Conservation (phyloP, 2,797 vertebrate genomes). For the Artibeus jamaicensis region DNA sequence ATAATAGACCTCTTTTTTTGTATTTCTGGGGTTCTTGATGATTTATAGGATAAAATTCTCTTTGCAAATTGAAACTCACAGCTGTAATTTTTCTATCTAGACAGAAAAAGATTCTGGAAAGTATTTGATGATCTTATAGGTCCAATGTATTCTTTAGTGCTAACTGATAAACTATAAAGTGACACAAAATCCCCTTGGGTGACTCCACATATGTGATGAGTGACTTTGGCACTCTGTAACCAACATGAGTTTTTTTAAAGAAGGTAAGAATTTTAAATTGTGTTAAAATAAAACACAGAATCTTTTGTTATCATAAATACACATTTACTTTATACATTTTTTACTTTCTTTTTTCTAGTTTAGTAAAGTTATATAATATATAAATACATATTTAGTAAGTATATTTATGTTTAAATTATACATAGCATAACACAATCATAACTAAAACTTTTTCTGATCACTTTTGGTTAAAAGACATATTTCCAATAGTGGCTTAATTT, state of each 20-base stretch:
- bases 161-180: neutral
- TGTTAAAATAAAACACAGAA: neutral
- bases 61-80: neutral
- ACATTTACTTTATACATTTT: neutral
- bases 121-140: neutral
- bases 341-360: neutral
- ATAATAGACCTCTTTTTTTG: neutral
- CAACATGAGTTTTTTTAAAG: neutral
- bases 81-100: neutral
- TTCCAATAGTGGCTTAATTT: neutral
- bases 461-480: neutral
- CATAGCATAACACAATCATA: neutral
- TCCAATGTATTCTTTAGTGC: neutral
- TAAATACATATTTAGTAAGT: neutral
- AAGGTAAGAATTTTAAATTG: neutral
- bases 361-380: neutral
- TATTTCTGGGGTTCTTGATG: neutral
- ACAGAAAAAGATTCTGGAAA: neutral
- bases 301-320: neutral
- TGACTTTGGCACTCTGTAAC: neutral
- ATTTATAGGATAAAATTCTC: neutral
- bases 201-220: neutral
- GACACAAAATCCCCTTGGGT: neutral
- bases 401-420: neutral
- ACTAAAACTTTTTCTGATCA: neutral